A percentile compares a stretch with the other conserved stretches of the same genome.
Conservation (phyloP, 1,140 invertebrate species). For the Zophobas morio region DNA sequence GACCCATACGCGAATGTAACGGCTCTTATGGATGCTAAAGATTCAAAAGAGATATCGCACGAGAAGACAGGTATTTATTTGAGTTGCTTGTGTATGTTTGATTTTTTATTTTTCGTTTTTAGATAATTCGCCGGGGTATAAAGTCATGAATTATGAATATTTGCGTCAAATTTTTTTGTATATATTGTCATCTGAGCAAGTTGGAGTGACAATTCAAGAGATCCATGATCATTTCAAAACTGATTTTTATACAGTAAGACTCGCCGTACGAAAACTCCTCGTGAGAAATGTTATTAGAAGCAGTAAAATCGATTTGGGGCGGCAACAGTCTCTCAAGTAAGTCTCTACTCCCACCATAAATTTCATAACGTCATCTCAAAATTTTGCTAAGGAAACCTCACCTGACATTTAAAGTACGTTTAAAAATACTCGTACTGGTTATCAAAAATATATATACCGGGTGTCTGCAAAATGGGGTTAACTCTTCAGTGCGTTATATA, state of each 20-base stretch:
- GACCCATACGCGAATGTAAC: constrained; percentile 70
- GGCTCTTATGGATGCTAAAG: constrained; percentile 57
- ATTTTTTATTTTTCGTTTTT: not conserved
- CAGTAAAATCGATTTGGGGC: constrained; percentile 57
- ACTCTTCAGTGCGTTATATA: too few relatives aligned
- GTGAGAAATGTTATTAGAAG: constrained; percentile 53
- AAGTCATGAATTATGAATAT: constrained; percentile 52
- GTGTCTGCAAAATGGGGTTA: too few relatives aligned
- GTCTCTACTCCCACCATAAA: constrained; percentile 8
- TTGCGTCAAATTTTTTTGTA: constrained; percentile 54
- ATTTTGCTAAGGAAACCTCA: too few relatives aligned
- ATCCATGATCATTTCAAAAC: constrained; percentile 48
- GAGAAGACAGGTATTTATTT: constrained; percentile 20
- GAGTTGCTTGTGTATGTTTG: not conserved
- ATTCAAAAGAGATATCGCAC: constrained; percentile 51
- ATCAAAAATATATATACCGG: too few relatives aligned
- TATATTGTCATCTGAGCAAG: constrained; percentile 49
- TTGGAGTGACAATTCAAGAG: constrained; percentile 51
- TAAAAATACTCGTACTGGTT: too few relatives aligned
- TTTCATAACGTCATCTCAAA: too few relatives aligned
- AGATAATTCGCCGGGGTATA: constrained; percentile 16
- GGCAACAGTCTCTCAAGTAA: constrained; percentile 56
- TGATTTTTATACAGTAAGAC: constrained; percentile 54
- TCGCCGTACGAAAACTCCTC: constrained; percentile 53
- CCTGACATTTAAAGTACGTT: too few relatives aligned